These are phyloP conservation scores for Percina caprodes DNA, from an alignment of 2,113 vertebrate genomes.

Conservation along the genomic window DNA sequence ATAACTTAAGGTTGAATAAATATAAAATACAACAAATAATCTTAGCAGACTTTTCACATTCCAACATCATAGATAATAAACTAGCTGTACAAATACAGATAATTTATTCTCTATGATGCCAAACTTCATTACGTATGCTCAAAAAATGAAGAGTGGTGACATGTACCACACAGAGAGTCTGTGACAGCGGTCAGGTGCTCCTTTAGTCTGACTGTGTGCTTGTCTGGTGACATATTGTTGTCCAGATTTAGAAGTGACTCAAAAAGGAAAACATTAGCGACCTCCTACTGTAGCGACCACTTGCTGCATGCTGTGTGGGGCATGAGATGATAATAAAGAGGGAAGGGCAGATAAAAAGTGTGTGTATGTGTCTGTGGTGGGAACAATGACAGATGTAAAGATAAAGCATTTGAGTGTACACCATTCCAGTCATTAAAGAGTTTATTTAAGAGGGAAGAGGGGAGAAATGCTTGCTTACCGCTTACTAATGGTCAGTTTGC, in stretches of 20 bases:
- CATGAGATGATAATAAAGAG: constrained; percentile 55
- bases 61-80: not conserved
- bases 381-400: not conserved
- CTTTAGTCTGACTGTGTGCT: constrained; percentile 57
- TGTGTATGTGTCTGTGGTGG: not conserved
- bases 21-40: not conserved
- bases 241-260: constrained; percentile 83
- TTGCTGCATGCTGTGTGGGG: constrained; percentile 46
- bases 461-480: not conserved
- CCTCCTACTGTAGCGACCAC: constrained; percentile 65
- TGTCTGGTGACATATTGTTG: constrained; percentile 73
- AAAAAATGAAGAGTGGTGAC: constrained; percentile 9
- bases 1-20: not conserved
- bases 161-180: constrained; percentile 25
- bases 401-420: constrained; percentile 12
- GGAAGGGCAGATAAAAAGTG: constrained; percentile 34
- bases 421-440: not conserved
- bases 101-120: not conserved
- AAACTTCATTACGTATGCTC: not conserved
- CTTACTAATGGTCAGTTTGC: not conserved
- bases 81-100: too few relatives aligned
- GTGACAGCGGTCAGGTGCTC: constrained; percentile 67
- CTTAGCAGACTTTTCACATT: not conserved
- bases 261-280: constrained; percentile 76
- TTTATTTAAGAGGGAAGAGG: not conserved